phyloP scores from a whole-genome alignment of 1,140 invertebrate genomes.

The Ostrea denselamellosa region DNA sequence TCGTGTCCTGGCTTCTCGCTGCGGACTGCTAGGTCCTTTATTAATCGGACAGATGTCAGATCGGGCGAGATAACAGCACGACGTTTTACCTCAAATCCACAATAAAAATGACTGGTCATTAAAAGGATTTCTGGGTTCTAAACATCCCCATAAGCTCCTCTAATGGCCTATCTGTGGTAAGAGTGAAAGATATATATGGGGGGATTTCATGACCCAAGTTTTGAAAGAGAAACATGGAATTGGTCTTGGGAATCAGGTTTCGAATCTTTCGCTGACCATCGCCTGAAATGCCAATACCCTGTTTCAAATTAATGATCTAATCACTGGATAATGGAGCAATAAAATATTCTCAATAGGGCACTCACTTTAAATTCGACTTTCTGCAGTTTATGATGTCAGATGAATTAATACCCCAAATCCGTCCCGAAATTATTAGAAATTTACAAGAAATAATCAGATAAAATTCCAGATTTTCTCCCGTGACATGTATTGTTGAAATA shows the following conservation, averaged over 20 bases:
- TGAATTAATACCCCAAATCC: neutral
- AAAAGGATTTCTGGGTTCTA: constrained; percentile 12
- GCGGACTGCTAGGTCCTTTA: constrained; percentile 16
- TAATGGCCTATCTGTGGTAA: constrained; percentile 16
- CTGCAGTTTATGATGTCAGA: neutral
- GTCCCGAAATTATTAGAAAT: neutral
- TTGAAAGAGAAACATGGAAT: neutral
- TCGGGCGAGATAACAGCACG: neutral
- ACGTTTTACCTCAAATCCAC: neutral
- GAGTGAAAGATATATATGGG: constrained; percentile 35
- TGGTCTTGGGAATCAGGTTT: constrained; percentile 1
- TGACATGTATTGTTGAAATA: constrained; percentile 28
- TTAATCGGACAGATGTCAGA: constrained; percentile 17
- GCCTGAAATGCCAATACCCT: neutral
- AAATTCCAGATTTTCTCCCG: constrained; percentile 19
- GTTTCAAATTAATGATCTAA: constrained; percentile 11
- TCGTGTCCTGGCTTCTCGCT: neutral
- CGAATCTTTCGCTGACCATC: neutral
- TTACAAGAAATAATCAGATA: constrained; percentile 19
- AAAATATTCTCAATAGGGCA: neutral
- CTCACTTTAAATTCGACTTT: neutral
- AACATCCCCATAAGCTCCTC: constrained; percentile 7
- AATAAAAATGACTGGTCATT: constrained; percentile 35
- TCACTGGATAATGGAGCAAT: neutral
- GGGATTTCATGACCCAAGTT: constrained; percentile 6